phyloP scores from a whole-genome alignment of 2,888 invertebrate species.

The Lasioglossum marginatum region DNA sequence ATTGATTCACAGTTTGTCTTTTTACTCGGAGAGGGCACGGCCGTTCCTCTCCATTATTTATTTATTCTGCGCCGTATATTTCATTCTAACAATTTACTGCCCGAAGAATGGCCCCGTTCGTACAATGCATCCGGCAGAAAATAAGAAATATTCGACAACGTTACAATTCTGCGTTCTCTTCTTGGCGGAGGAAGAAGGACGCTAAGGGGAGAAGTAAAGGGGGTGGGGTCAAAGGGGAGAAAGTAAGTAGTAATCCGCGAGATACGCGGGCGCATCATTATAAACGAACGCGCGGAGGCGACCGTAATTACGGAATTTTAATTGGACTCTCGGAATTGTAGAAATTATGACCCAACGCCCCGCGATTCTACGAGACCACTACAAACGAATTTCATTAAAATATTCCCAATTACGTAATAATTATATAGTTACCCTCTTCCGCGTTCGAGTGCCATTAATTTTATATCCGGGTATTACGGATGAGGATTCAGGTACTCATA shows the following conservation, averaged over 20 bases:
- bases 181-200: neutral
- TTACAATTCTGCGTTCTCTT: neutral
- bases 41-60: neutral
- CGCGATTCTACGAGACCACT: neutral
- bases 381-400: slow-evolving; percentile 44
- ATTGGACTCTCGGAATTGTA: slow-evolving; percentile 32
- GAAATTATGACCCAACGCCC: slow-evolving; percentile 4
- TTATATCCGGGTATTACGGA: neutral
- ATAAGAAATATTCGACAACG: neutral
- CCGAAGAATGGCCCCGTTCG: neutral
- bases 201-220: too few species aligned
- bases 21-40: neutral
- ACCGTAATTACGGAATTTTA: slow-evolving; percentile 52
- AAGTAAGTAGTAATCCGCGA: slow-evolving; percentile 20
- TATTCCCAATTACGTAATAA: slow-evolving; percentile 36
- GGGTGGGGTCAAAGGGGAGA: neutral
- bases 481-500: neutral
- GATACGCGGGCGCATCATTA: slow-evolving; percentile 33
- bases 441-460: neutral
- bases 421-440: neutral
- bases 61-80: neutral
- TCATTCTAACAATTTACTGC: neutral
- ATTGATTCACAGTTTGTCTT: slow-evolving; percentile 31
- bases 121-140: neutral
- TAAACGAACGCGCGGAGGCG: slow-evolving; percentile 34